Conservation (phyloP, 2,113 vertebrate species). For the Alectura lathami region DNA sequence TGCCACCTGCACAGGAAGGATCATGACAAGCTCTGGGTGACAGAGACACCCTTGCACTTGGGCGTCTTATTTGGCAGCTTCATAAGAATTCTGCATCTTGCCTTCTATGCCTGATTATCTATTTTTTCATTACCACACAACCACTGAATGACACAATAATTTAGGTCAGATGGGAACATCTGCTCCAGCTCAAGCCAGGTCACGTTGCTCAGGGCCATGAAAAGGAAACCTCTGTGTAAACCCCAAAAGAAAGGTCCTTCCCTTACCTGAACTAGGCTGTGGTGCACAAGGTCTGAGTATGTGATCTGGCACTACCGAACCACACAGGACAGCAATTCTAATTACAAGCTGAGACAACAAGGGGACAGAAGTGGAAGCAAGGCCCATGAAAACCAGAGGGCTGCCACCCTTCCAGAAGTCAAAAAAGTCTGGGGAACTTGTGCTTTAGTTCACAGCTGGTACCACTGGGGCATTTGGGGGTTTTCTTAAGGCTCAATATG, state of each 20-base stretch:
- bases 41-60: background rate
- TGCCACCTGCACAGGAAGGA: background rate
- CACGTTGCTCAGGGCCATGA: background rate
- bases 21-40: background rate
- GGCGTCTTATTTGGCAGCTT: background rate
- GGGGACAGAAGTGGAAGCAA: background rate
- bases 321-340: background rate
- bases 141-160: background rate
- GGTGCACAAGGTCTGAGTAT: background rate
- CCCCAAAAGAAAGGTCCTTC: background rate
- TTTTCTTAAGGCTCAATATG: background rate
- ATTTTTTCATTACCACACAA: background rate
- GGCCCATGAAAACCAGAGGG: background rate
- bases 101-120: background rate
- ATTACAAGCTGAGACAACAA: background rate
- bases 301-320: background rate
- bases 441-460: background rate
- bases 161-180: background rate
- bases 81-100: background rate
- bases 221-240: background rate
- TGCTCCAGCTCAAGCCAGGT: background rate
- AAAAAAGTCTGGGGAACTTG: background rate
- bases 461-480: rapidly evolving
- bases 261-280: too few species aligned
- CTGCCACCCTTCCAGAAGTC: background rate